These are phyloP conservation scores for Apodemus sylvaticus DNA, from an alignment of 2,113 vertebrate genomes.

Conservation along the genomic window DNA sequence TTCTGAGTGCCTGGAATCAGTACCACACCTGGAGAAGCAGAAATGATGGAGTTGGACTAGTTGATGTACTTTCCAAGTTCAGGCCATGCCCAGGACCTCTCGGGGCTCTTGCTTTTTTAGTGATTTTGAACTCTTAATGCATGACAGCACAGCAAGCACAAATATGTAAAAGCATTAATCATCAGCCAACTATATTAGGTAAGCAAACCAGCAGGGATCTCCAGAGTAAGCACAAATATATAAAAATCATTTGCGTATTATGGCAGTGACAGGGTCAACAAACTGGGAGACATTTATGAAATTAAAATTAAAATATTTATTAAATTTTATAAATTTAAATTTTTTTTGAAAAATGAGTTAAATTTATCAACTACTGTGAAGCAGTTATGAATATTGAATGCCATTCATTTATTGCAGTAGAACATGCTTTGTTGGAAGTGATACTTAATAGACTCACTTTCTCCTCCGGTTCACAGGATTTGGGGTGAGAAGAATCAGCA, in stretches of 20 bases:
- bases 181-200: constrained; percentile 48
- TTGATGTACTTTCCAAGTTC: neutral
- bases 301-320: neutral
- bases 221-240: neutral
- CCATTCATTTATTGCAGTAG: neutral
- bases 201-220: constrained; percentile 1
- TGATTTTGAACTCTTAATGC: constrained; percentile 56
- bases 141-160: constrained; percentile 42
- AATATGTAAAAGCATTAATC: constrained; percentile 34
- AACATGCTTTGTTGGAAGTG: neutral
- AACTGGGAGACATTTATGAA: neutral
- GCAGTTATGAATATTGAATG: neutral
- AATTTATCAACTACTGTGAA: neutral
- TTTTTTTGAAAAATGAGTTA: neutral
- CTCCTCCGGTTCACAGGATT: neutral
- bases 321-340: too few relatives aligned
- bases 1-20: neutral
- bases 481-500: constrained; percentile 9
- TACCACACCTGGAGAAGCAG: neutral
- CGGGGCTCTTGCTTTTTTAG: constrained; percentile 38
- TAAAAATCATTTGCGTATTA: too few relatives aligned
- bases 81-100: neutral
- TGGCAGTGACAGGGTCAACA: neutral
- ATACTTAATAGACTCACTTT: neutral
- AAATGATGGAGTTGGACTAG: neutral